Conservation (phyloP, 1,140 invertebrate genomes). For the Camponotus vicinus region DNA sequence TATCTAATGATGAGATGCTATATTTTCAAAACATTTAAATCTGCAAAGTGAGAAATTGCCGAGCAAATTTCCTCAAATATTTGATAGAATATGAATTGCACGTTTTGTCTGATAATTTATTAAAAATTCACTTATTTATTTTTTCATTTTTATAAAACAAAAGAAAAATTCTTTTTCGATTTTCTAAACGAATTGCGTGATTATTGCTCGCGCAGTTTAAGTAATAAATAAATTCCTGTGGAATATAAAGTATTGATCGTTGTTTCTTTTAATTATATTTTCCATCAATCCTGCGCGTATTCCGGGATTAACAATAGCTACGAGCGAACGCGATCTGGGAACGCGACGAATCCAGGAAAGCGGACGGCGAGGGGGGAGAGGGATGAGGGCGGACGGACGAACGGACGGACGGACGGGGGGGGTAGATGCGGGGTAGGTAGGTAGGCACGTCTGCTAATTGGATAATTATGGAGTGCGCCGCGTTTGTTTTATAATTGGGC, state of each 20-base stretch:
- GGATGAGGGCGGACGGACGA: constrained; percentile 16
- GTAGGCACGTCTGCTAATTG: constrained; percentile 84
- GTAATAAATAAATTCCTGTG: neutral
- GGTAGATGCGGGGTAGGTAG: neutral
- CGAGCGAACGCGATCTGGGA: constrained; percentile 53
- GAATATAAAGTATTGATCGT: neutral
- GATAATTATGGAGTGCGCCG: constrained; percentile 85
- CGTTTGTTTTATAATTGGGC: constrained; percentile 87
- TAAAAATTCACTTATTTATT: no score
- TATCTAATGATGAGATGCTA: no score
- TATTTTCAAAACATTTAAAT: constrained; percentile 10
- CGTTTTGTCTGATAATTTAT: neutral
- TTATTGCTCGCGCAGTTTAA: neutral
- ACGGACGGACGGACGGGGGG: no score
- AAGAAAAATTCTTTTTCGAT: no score
- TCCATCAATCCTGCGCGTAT: neutral
- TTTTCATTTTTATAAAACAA: no score
- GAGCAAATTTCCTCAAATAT: neutral
- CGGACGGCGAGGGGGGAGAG: constrained; percentile 4
- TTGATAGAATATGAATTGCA: neutral
- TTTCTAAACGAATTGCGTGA: no score
- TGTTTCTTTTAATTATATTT: neutral
- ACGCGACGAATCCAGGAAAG: constrained; percentile 31
- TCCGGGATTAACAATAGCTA: constrained; percentile 10
- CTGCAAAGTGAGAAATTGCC: neutral